phyloP scores from a whole-genome alignment of 2,888 invertebrate species.

The Scaptomyza cyrtandrae region DNA sequence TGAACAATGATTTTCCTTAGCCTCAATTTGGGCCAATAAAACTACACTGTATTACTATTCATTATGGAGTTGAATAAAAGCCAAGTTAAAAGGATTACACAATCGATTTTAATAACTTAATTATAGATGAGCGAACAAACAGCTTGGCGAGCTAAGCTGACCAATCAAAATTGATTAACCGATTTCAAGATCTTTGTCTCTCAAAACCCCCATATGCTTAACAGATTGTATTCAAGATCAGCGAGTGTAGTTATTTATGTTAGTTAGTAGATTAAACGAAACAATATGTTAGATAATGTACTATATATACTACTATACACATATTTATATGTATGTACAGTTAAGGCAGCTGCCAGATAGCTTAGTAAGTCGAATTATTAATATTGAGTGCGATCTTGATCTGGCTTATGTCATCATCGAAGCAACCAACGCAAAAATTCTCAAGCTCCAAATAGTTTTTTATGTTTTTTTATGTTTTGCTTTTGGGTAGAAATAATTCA shows the following conservation, averaged over 20 bases:
- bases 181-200: conserved; percentile 3
- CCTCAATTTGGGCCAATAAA: not conserved
- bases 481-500: conserved; percentile 51
- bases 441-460: conserved; percentile 58
- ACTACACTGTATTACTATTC: not conserved
- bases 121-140: conserved; percentile 29
- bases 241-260: conserved; percentile 14
- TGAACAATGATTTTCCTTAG: not conserved
- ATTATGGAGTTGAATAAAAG: not conserved
- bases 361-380: conserved; percentile 28
- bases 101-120: conserved; percentile 26
- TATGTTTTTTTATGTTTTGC: conserved; percentile 25
- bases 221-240: conserved; percentile 41
- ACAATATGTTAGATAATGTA: conserved; percentile 6
- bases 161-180: conserved; percentile 32
- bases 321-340: conserved; percentile 1
- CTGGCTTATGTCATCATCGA: conserved; percentile 53
- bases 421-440: conserved; percentile 54
- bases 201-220: conserved; percentile 1
- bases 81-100: not conserved
- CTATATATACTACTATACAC: not conserved
- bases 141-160: not conserved
- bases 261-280: conserved; percentile 14
- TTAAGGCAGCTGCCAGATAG: conserved; percentile 21
- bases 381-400: conserved; percentile 49